phyloP scores from a whole-genome alignment of 2,113 vertebrate genomes.

The Petrocephalus microphthalmus region DNA sequence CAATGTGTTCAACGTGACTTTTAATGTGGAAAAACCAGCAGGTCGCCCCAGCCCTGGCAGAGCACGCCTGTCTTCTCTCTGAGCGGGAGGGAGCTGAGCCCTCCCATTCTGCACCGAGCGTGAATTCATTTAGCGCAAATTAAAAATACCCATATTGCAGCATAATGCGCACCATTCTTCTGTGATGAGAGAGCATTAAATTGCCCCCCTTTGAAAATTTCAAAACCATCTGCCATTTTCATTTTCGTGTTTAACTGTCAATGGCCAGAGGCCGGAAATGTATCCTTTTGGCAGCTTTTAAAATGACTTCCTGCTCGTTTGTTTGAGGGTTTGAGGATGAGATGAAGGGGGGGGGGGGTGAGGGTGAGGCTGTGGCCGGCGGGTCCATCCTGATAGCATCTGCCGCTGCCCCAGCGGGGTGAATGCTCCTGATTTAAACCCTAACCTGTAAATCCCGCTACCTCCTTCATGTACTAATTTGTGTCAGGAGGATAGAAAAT shows the following conservation, averaged over 20 bases:
- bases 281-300: slow-evolving; percentile 4
- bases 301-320: background rate
- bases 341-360: background rate
- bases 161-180: background rate
- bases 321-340: background rate
- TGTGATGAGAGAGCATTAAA: background rate
- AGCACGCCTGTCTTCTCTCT: background rate
- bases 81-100: background rate
- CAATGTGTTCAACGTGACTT: background rate
- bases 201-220: background rate
- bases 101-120: background rate
- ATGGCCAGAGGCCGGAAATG: background rate
- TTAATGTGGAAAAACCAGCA: background rate
- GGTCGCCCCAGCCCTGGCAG: background rate
- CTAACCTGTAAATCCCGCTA: background rate
- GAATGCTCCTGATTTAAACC: background rate
- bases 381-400: background rate
- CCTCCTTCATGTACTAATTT: background rate
- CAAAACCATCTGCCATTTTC: background rate
- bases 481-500: slow-evolving; percentile 5
- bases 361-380: background rate
- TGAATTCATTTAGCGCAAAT: background rate
- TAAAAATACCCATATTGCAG: slow-evolving; percentile 10
- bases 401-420: background rate
- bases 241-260: background rate